These are phyloP conservation scores for Ericerus pela DNA, from an alignment of 1,140 invertebrate genomes.

Conservation along the genomic window DNA sequence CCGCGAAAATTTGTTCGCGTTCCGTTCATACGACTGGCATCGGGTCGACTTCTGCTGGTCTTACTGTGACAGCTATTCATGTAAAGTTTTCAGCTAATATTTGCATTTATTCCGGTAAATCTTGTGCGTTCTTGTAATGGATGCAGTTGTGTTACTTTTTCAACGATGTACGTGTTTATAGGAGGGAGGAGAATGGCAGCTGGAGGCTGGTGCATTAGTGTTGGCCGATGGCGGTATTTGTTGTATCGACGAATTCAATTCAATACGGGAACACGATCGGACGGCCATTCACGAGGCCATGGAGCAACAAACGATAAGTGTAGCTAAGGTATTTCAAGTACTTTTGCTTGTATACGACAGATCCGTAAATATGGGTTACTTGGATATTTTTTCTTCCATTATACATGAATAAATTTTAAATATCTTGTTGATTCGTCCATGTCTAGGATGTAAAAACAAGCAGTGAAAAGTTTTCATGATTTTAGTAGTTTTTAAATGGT, in stretches of 20 bases:
- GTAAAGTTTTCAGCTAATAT: constrained; percentile 32
- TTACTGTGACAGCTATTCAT: constrained; percentile 73
- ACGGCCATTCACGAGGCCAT: constrained; percentile 80
- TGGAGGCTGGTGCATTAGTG: constrained; percentile 74
- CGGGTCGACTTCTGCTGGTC: constrained; percentile 71
- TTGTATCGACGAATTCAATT: constrained; percentile 85
- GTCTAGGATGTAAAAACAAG: too few species aligned
- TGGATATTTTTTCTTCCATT: constrained; percentile 3
- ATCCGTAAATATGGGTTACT: neutral
- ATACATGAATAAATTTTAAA: neutral
- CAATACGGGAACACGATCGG: constrained; percentile 62
- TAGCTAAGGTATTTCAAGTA: constrained; percentile 49
- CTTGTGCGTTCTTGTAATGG: neutral
- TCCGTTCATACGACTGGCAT: constrained; percentile 74
- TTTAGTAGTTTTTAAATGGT: too few species aligned
- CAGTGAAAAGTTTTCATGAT: too few species aligned
- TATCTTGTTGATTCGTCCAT: neutral
- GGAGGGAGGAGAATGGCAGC: constrained; percentile 70
- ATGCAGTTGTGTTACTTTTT: neutral
- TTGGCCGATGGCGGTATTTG: constrained; percentile 75
- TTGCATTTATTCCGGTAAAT: neutral
- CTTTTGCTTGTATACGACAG: neutral
- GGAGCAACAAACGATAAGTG: constrained; percentile 85
- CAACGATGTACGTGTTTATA: constrained; percentile 26
- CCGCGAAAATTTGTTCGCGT: constrained; percentile 52